A percentile compares a stretch with the other conserved stretches of the same genome.
These are phyloP conservation scores for Aythya baeri DNA, from an alignment of 2,113 vertebrate species.

Conservation along the genomic window DNA sequence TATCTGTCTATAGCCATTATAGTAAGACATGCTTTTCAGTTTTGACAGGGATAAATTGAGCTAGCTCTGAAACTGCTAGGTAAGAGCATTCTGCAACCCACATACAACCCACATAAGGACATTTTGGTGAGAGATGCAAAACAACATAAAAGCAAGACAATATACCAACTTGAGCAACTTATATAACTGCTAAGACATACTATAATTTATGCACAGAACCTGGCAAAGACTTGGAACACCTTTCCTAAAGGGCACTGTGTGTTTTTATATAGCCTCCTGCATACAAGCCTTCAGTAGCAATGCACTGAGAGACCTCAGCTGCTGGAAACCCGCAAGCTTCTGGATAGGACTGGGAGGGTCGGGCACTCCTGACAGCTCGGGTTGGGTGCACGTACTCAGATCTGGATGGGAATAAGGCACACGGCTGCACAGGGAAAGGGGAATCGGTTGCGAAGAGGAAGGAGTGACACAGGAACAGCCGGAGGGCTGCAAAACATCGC, in stretches of 20 bases:
- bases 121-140: not conserved
- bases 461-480: not conserved
- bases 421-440: not conserved
- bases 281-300: not conserved
- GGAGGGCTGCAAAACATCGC: fast-evolving
- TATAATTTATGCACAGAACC: not conserved
- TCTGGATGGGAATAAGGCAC: fast-evolving
- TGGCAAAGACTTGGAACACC: not conserved
- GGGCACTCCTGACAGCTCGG: not conserved
- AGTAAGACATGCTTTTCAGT: not conserved
- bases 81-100: not conserved
- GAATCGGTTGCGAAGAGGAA: not conserved
- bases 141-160: not conserved
- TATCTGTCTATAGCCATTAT: not conserved
- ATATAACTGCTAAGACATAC: not conserved
- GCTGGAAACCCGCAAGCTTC: not conserved
- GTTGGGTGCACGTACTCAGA: fast-evolving
- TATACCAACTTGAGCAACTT: not conserved
- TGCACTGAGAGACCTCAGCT: fast-evolving
- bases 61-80: not conserved
- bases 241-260: not conserved
- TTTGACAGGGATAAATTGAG: not conserved
- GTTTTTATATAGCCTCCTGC: not conserved
- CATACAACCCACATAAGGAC: not conserved
- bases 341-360: not conserved